phyloP scores from a whole-genome alignment of 92 coral and sea anemone genomes.

The Anthopleura xanthogrammica region DNA sequence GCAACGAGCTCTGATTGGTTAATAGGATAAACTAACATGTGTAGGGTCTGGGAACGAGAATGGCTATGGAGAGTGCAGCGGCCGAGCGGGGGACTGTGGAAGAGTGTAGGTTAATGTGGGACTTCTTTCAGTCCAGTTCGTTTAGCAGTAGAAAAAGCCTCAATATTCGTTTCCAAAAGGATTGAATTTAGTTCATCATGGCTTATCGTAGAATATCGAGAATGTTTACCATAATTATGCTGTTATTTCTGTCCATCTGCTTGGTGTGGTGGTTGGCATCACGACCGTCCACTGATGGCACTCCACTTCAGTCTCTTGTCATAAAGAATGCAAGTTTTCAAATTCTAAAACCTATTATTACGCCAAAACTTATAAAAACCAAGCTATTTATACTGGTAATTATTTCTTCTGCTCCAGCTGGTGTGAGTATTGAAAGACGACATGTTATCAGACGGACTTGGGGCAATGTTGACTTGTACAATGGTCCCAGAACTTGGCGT shows the following conservation, averaged over 20 bases:
- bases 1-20: too few species aligned
- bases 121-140: not conserved
- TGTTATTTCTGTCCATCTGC: not conserved
- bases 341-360: slow-evolving; percentile 30
- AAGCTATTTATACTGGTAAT: slow-evolving; percentile 51
- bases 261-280: not conserved
- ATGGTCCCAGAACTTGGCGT: slow-evolving; percentile 30
- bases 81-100: too few species aligned
- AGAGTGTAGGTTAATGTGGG: too few species aligned
- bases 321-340: slow-evolving; percentile 27
- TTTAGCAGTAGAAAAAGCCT: not conserved
- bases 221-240: not conserved
- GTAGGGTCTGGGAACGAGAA: too few species aligned
- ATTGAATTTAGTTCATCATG: not conserved
- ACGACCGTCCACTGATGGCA: slow-evolving; percentile 2
- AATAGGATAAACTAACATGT: too few species aligned
- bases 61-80: too few species aligned
- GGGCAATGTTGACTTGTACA: slow-evolving; percentile 46
- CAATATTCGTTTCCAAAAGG: not conserved
- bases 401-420: slow-evolving; percentile 59
- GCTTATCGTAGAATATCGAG: not conserved
- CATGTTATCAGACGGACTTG: slow-evolving; percentile 61
- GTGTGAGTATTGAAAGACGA: slow-evolving; percentile 46
- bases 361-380: slow-evolving; percentile 22
- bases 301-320: slow-evolving; percentile 2